Conservation (phyloP, 2,113 vertebrate genomes). For the Rhinoptilus africanus region DNA sequence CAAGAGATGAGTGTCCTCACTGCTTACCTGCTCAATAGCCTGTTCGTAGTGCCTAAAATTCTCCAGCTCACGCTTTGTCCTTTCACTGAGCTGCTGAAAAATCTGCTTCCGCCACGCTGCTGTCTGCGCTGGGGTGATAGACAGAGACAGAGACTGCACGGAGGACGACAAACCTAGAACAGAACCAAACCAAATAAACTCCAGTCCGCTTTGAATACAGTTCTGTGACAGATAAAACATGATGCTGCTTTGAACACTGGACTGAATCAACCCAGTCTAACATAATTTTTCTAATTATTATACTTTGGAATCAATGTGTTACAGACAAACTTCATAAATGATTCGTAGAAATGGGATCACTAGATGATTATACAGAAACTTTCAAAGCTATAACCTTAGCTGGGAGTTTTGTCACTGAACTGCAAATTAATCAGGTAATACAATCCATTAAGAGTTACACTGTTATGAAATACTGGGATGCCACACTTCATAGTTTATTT, state of each 20-base stretch:
- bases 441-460: neutral
- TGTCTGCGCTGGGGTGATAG: conserved; percentile 86
- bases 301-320: neutral
- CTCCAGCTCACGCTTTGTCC: conserved; percentile 90
- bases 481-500: neutral
- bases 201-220: neutral
- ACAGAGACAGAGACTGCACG: conserved; percentile 83
- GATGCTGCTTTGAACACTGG: neutral
- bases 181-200: neutral
- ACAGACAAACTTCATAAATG: neutral
- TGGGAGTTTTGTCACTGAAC: neutral
- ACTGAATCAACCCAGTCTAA: neutral
- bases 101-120: conserved; percentile 92
- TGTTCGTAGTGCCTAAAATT: conserved; percentile 93
- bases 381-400: neutral
- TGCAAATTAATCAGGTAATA: neutral
- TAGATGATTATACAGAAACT: neutral
- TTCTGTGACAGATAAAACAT: neutral
- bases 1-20: neutral
- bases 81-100: conserved; percentile 91
- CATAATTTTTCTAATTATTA: neutral
- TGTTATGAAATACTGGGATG: neutral
- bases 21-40: conserved; percentile 89
- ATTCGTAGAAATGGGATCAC: neutral
- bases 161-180: conserved; percentile 80